Percentiles rank a stretch among this genome's conserved stretches.
These are phyloP conservation scores for Tachystola acroxantha DNA, from an alignment of 2,888 invertebrate genomes.

Conservation along the genomic window DNA sequence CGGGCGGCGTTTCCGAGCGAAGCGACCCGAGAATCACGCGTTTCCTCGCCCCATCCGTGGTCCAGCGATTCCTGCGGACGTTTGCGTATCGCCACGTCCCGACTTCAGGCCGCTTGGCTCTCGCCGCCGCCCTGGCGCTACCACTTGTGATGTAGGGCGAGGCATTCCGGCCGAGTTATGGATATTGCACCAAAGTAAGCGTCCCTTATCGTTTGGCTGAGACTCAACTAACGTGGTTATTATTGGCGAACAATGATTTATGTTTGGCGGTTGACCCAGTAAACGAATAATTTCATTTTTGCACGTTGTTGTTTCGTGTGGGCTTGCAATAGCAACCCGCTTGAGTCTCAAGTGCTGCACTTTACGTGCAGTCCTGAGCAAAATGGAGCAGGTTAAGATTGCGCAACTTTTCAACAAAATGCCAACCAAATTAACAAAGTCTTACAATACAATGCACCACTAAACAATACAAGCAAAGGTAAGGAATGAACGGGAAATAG, in stretches of 20 bases:
- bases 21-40: slow-evolving; percentile 47
- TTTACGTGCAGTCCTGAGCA: not conserved
- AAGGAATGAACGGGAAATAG: not conserved
- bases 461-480: no score
- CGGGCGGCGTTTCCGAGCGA: slow-evolving; percentile 66
- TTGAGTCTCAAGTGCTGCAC: not conserved
- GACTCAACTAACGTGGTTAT: slow-evolving; percentile 37
- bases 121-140: slow-evolving; percentile 9
- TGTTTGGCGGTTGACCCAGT: slow-evolving; percentile 34
- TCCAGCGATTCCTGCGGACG: slow-evolving; percentile 26
- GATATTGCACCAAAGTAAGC: slow-evolving; percentile 20
- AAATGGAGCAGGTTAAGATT: no score
- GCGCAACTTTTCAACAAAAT: no score
- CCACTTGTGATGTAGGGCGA: slow-evolving; percentile 10
- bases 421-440: no score
- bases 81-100: slow-evolving; percentile 13
- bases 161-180: slow-evolving; percentile 10
- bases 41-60: slow-evolving; percentile 40
- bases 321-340: slow-evolving; percentile 1
- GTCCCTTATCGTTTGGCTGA: slow-evolving; percentile 49
- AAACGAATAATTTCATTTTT: slow-evolving; percentile 31
- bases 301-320: slow-evolving; percentile 2
- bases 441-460: no score
- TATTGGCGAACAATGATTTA: slow-evolving; percentile 46
- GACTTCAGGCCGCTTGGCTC: not conserved